These are phyloP conservation scores for Brachionus sp. DNA, from an alignment of 1,140 invertebrate species.

Conservation along the genomic window DNA sequence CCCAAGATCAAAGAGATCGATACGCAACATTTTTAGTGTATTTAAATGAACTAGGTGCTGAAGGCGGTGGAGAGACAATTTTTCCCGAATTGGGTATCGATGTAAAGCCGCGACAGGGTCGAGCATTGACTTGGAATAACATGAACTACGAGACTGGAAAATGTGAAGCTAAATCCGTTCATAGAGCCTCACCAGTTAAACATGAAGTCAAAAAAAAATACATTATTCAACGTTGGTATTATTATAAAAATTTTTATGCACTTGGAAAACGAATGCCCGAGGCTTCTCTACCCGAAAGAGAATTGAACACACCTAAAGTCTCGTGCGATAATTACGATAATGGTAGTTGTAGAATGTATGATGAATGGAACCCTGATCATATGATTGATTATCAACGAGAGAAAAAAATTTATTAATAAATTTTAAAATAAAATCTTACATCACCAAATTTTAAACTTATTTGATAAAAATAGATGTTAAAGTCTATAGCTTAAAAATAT, in stretches of 20 bases:
- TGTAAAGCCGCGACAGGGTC: conserved; percentile 55
- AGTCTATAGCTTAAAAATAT: neutral
- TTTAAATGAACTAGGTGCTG: conserved; percentile 51
- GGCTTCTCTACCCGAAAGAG: conserved; percentile 50
- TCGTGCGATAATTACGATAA: conserved; percentile 56
- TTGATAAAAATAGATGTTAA: conserved; percentile 22
- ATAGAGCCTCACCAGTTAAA: conserved; percentile 53
- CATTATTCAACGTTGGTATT: conserved; percentile 59
- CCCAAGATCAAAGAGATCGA: conserved; percentile 52
- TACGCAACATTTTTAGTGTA: conserved; percentile 56
- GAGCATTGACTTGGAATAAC: conserved; percentile 57
- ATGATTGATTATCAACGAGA: conserved; percentile 52
- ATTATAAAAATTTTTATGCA: conserved; percentile 57
- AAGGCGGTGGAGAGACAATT: conserved; percentile 55
- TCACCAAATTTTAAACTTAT: neutral
- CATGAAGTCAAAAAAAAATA: conserved; percentile 53
- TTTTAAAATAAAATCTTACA: neutral
- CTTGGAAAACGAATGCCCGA: conserved; percentile 54
- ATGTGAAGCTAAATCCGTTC: conserved; percentile 54
- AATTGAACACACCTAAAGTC: conserved; percentile 50
- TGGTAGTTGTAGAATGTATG: conserved; percentile 58
- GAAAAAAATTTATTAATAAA: conserved; percentile 17
- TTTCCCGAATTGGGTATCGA: conserved; percentile 58
- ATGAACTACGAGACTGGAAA: conserved; percentile 53
- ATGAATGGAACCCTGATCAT: conserved; percentile 57